phyloP scores from a whole-genome alignment of 2,797 vertebrate genomes.

The Acipenser ruthenus region DNA sequence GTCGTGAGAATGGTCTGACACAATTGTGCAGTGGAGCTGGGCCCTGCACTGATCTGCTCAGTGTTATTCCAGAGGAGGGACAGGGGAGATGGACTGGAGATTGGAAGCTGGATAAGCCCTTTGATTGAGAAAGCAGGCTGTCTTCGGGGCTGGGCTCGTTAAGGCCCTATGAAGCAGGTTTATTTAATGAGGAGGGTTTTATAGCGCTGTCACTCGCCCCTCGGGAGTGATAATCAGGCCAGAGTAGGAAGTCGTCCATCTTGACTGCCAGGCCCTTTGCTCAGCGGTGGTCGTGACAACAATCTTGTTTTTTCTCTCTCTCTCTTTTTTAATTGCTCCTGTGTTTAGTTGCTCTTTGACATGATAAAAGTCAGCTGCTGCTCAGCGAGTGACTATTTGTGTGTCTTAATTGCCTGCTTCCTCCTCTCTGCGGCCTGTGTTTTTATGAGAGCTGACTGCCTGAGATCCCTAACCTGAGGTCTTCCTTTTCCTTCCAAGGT shows the following conservation, averaged over 20 bases:
- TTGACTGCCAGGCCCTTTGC: constrained; percentile 14
- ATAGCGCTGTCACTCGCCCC: constrained; percentile 22
- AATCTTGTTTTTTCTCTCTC: constrained; percentile 29
- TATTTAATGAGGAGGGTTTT: constrained; percentile 64
- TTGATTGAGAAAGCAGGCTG: constrained; percentile 39
- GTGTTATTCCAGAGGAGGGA: constrained; percentile 23
- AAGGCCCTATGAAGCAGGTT: constrained; percentile 55
- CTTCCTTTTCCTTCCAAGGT: constrained; percentile 32
- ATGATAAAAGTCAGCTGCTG: constrained; percentile 80
- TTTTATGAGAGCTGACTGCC: constrained; percentile 73
- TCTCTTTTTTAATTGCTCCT: constrained; percentile 54
- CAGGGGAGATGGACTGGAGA: constrained; percentile 7
- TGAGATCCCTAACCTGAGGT: constrained; percentile 36
- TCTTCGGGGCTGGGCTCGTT: constrained; percentile 62
- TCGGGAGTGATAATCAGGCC: constrained; percentile 19
- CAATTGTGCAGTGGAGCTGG: no score
- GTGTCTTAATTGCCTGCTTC: constrained; percentile 84
- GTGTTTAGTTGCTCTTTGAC: constrained; percentile 72
- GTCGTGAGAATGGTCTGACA: no score
- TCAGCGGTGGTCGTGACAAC: constrained; percentile 40
- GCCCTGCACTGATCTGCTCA: no score
- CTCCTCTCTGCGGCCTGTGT: constrained; percentile 71
- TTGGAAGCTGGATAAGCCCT: constrained; percentile 22
- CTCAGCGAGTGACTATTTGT: constrained; percentile 66
- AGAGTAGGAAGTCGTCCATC: constrained; percentile 16